Conservation (phyloP, 2,797 vertebrate species). For the Heliangelus exortis region DNA sequence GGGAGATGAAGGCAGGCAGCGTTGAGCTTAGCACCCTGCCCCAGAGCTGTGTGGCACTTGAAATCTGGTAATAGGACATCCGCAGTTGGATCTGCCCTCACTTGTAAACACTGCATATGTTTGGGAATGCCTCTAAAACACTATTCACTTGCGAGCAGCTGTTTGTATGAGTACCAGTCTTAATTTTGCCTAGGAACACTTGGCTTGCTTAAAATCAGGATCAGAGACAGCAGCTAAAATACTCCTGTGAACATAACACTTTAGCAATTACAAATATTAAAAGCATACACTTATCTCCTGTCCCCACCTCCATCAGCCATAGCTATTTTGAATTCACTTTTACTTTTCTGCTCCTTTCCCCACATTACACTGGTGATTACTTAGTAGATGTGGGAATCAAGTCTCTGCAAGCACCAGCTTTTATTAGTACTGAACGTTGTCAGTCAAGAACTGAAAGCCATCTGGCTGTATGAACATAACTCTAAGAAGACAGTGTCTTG, state of each 20-base stretch:
- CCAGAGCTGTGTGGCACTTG: not conserved
- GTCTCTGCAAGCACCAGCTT: not conserved
- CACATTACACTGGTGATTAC: not conserved
- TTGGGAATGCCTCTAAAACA: not conserved
- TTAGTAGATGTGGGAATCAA: not conserved
- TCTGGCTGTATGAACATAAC: not conserved
- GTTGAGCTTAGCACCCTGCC: fast-evolving
- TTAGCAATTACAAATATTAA: not conserved
- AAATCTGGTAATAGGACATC: too few species aligned
- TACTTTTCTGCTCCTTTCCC: not conserved
- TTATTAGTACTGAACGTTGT: not conserved
- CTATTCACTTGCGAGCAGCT: not conserved
- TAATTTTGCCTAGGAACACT: not conserved
- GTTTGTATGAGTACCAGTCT: not conserved
- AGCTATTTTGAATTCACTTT: not conserved
- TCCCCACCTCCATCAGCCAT: not conserved
- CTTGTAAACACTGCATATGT: fast-evolving
- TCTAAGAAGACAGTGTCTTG: not conserved
- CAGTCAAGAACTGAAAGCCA: not conserved
- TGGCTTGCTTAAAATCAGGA: not conserved
- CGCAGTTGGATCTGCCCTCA: not conserved
- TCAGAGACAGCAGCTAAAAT: not conserved
- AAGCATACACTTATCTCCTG: not conserved
- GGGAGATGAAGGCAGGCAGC: fast-evolving
- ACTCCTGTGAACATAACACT: not conserved